Evolutionary conservation across 2,888 invertebrate genomes (phyloP), one percentile per base, ranked within the genome.

Genomic region (Mermis nigrescens): DNA sequence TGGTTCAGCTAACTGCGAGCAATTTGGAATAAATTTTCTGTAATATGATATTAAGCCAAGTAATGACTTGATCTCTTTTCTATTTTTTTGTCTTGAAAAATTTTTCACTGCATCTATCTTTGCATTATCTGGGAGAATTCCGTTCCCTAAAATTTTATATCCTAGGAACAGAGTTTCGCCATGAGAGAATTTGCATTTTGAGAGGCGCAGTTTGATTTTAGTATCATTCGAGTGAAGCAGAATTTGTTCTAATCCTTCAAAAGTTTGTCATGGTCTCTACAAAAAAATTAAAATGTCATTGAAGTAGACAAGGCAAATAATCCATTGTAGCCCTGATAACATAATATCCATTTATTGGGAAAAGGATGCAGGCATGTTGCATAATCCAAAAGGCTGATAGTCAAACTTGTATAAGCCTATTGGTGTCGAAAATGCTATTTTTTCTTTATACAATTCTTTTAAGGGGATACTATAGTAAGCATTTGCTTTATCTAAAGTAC

Each of bases 321-420:
- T 53, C 60, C 61, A 64, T n/a, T 63, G 61, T 3, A 64, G 54
- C 1, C 61, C 61, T 2, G 53, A 32, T 19, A 67, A 55, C 1
- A 63, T 51, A 28, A 45, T 57, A 28, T 67, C 63, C 64, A 68
- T 67, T 19, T 61, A 57, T 4, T 64, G 61, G 51, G 64, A 62
- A 54, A 65, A 68, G 1, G 64, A 63, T 1, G 62, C 62, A 1
- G 63, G 62, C 1, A 65, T 64, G 57, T 65, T 65, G 2, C 59
- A 56, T 1, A 68, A 55, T 7, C 51, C 51, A 24, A 48, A 48
- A 0, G 65, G 66, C 63, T 67, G 64, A 1, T 62, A 60, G 24
- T 60, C 63, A 45, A 65, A 69, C 57, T 69, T 61, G 52, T 63
- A 68, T 1, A 64, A 59, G 0, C 65, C 64, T n/a, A 59, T 22